A percentile compares a stretch with the other conserved stretches of the same genome.
Evolutionary conservation across 2,797 vertebrate genomes (phyloP).

Genomic region (Nasua narica): DNA sequence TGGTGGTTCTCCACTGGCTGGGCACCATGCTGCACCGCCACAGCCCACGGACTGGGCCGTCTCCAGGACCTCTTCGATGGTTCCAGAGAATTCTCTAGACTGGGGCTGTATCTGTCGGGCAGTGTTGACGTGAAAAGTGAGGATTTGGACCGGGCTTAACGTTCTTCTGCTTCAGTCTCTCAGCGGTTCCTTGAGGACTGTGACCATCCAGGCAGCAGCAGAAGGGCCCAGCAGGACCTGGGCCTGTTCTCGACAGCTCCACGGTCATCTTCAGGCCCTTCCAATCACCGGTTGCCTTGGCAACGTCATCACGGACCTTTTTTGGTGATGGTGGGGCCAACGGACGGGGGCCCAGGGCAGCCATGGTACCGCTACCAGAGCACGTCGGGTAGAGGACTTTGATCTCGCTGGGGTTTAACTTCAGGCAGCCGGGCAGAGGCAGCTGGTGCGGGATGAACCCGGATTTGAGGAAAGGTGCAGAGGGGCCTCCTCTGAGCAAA

Average conservation of each 20-base stretch:
- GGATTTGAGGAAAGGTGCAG: not conserved
- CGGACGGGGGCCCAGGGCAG: not conserved
- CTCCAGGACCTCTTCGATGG: not conserved
- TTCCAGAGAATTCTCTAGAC: not conserved
- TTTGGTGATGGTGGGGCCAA: not conserved
- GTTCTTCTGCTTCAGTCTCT: not conserved
- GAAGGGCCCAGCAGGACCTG: not conserved
- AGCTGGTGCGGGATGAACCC: not conserved
- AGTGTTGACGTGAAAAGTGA: not conserved
- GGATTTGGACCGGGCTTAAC: rapidly evolving
- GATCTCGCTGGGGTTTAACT: not conserved
- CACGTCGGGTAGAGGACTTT: not conserved
- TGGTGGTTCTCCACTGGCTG: no score
- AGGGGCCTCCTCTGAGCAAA: not conserved
- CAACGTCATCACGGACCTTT: not conserved
- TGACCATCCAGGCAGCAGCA: not conserved
- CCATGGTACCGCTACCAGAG: no score
- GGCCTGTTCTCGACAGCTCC: not conserved
- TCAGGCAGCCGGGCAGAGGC: rapidly evolving
- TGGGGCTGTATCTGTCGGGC: not conserved
- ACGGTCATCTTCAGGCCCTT: not conserved
- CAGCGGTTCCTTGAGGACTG: not conserved
- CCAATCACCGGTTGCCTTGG: not conserved
- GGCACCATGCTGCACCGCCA: not conserved
- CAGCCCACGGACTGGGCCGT: not conserved